Percentiles rank a stretch among this genome's conserved stretches.
Evolutionary conservation across 2,888 invertebrate genomes (phyloP).

Genomic region (Magallana nippona): DNA sequence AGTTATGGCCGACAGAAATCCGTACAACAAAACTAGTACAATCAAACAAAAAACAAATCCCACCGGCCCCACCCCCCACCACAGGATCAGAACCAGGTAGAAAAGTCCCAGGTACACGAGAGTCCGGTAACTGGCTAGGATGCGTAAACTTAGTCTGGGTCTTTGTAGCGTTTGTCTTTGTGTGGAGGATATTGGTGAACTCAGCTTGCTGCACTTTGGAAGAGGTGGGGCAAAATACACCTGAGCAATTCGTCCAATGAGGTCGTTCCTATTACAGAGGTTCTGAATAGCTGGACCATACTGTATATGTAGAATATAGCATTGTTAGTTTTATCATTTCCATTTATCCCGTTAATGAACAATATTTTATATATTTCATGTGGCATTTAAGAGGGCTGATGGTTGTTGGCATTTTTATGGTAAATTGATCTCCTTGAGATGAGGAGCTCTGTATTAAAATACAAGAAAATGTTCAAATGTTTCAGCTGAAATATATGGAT

Average conservation of each 20-base stretch:
- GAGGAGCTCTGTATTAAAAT: no score
- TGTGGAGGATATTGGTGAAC: conserved; percentile 61
- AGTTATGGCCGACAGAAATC: conserved; percentile 57
- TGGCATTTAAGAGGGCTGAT: no score
- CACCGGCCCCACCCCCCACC: conserved; percentile 65
- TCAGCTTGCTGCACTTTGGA: conserved; percentile 78
- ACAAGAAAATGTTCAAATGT: no score
- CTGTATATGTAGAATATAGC: conserved; percentile 82
- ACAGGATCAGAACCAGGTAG: conserved; percentile 63
- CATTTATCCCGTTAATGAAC: neutral
- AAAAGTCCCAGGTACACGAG: conserved; percentile 83
- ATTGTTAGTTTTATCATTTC: neutral
- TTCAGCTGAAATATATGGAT: no score
- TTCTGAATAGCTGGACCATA: conserved; percentile 85
- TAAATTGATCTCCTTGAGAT: no score
- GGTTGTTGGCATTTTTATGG: no score
- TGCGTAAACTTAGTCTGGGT: conserved; percentile 80
- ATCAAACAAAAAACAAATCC: conserved; percentile 64
- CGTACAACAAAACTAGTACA: conserved; percentile 59
- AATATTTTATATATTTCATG: no score
- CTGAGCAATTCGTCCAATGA: conserved; percentile 68
- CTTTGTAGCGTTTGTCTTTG: conserved; percentile 53
- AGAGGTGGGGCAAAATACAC: conserved; percentile 70
- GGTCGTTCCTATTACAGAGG: conserved; percentile 82
- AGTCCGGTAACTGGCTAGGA: conserved; percentile 85